phyloP scores from a whole-genome alignment of 2,113 vertebrate species.

The Nycticryphes semicollaris region DNA sequence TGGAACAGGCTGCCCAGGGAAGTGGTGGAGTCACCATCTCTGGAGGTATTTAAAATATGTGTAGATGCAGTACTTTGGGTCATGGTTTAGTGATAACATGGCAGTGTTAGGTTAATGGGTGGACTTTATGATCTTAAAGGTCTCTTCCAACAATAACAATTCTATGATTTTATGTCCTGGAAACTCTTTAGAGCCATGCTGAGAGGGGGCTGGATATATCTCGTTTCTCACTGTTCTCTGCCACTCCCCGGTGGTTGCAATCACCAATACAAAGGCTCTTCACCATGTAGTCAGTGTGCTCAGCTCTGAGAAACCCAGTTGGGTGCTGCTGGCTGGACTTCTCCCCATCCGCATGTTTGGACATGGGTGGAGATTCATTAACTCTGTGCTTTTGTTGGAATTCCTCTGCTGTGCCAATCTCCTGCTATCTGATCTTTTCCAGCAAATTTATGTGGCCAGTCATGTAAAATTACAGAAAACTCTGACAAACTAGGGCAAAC shows the following conservation, averaged over 20 bases:
- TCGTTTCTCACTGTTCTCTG: background rate
- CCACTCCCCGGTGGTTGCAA: fast-evolving
- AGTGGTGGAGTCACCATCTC: background rate
- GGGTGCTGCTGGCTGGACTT: slow-evolving; percentile 14
- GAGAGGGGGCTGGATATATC: background rate
- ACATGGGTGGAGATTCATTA: slow-evolving; percentile 41
- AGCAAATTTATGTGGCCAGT: slow-evolving; percentile 49
- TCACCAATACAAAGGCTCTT: background rate
- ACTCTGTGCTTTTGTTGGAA: slow-evolving; percentile 48
- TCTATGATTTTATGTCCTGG: background rate
- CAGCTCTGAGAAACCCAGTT: background rate
- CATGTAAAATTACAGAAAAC: slow-evolving; percentile 32
- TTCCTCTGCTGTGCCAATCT: slow-evolving; percentile 49
- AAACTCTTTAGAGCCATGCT: background rate
- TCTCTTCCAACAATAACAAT: background rate
- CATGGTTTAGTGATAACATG: background rate
- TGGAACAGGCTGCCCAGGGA: background rate
- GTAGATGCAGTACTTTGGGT: background rate
- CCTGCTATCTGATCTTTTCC: slow-evolving; percentile 51
- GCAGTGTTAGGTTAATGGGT: background rate
- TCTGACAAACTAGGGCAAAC: slow-evolving; percentile 24
- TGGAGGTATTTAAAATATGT: background rate
- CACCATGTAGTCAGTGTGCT: fast-evolving
- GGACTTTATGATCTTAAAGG: background rate
- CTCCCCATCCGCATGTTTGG: background rate